Conservation (phyloP, 2,888 invertebrate species). For the Caradrina clavipalpis region DNA sequence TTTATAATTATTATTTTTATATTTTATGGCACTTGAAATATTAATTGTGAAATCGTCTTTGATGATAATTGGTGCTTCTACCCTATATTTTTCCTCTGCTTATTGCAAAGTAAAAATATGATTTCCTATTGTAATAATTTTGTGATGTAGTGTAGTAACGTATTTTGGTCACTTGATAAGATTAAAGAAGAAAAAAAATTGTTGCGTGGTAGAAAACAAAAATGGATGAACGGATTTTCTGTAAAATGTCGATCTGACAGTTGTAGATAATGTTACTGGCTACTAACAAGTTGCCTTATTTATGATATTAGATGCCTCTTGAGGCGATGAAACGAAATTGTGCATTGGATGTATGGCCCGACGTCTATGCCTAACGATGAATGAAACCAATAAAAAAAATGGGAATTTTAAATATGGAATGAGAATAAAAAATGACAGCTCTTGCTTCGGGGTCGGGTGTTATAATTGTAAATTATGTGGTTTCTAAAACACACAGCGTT, state of each 20-base stretch:
- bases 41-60: neutral
- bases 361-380: slow-evolving; percentile 26
- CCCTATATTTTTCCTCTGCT: neutral
- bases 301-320: slow-evolving; percentile 56
- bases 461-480: slow-evolving; percentile 7
- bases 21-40: slow-evolving; percentile 8
- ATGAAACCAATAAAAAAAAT: slow-evolving; percentile 43
- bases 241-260: neutral
- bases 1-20: neutral
- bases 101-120: too few relatives aligned
- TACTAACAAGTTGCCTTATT: slow-evolving; percentile 62
- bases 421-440: neutral
- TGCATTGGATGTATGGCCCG: slow-evolving; percentile 35
- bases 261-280: slow-evolving; percentile 50
- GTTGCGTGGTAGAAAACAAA: too few relatives aligned
- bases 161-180: too few relatives aligned
- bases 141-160: too few relatives aligned
- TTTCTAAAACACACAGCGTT: too few relatives aligned
- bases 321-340: slow-evolving; percentile 50
- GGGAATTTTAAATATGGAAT: neutral
- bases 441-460: neutral
- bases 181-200: too few relatives aligned
- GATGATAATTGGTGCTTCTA: slow-evolving; percentile 5
- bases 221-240: too few relatives aligned
- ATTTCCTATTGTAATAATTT: neutral